Base-by-base conservation (phyloP, 1,140 invertebrate species). In the Protaetia brevitarsis region DNA sequence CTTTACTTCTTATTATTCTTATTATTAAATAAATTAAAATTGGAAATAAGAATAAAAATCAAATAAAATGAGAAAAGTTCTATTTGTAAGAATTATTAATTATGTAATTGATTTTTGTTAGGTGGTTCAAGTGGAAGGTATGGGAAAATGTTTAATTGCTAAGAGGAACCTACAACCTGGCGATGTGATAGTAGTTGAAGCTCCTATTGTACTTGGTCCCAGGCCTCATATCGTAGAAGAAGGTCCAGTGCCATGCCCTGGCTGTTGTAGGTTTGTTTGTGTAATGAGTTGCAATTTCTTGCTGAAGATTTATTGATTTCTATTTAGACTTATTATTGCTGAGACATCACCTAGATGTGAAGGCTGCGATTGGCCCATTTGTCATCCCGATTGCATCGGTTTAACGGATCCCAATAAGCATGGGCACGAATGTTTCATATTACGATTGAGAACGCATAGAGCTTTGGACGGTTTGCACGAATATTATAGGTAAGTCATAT, bases 361-460 rank as follows among this genome's bases (percentile, higher is more conserved):
- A 0, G 74, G 72, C 2, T 93, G 91, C 68, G 82, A 84, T 3
- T 92, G 90, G 89, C 89, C 89, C 2, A 83, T 86, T 0, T 93
- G 90, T 70, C 82, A 83, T 45, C 71, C 79, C 0, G 70, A 81
- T 45, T 93, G 91, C 75, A 69, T 79, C 3, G 86, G 86, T 0
- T 77, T 91, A 21, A 79, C 75, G 10, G 85, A 89, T 69, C 79
- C 84, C 1, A 77, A 81, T 28, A 84, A 85, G 29, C 90, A 92
- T 69, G 84, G 79, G 0, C 68, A 84, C 4, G 91, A 94, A 75
- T 94, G 91, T 74, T 69, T 78, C 3, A 79, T 92, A 8, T 80
- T 93, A 1, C 83, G 81, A 37, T 71, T 82, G 10, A 76, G 86
- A 6, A 79, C 80, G 19, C 80, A 82, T 19, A 82, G 79, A 68